Conservation (phyloP, 2,888 invertebrate genomes). For the Ennomos quercinarius region DNA sequence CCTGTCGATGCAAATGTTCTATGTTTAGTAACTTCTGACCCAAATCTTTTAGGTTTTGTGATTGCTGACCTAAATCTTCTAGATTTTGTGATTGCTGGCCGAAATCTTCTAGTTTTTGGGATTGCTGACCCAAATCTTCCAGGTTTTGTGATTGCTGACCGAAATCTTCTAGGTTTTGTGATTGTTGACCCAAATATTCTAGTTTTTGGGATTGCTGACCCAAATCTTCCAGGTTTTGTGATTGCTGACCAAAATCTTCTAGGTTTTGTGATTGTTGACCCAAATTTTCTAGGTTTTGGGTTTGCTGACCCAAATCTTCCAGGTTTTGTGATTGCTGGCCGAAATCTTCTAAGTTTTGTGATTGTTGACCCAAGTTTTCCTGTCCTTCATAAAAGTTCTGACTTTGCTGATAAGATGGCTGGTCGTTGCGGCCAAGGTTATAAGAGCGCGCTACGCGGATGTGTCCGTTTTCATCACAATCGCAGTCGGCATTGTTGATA, state of each 20-base stretch:
- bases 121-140: constrained; percentile 41
- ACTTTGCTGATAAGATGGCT: constrained; percentile 43
- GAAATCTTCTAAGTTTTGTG: constrained; percentile 40
- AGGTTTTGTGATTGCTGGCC: constrained; percentile 45
- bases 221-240: constrained; percentile 41
- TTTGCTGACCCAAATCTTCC: constrained; percentile 27
- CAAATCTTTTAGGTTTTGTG: constrained; percentile 25
- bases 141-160: constrained; percentile 34
- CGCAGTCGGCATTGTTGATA: constrained; percentile 51
- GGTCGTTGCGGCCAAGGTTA: constrained; percentile 26
- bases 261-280: constrained; percentile 45
- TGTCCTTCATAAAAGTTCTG: constrained; percentile 41
- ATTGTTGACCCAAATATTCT: constrained; percentile 34
- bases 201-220: constrained; percentile 44
- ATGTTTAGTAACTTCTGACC: constrained; percentile 29
- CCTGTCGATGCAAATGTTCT: constrained; percentile 12
- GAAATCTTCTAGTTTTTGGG: constrained; percentile 32
- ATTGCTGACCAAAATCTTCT: constrained; percentile 26
- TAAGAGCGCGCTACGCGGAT: constrained; percentile 66
- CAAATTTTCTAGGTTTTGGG: constrained; percentile 41
- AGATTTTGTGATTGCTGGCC: constrained; percentile 30
- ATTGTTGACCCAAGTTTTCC: constrained; percentile 25
- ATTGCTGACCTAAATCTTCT: constrained; percentile 15
- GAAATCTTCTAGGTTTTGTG: constrained; percentile 31
- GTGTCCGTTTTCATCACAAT: constrained; percentile 66